Percentiles rank a stretch among this genome's conserved stretches.
Conservation (phyloP, 2,888 invertebrate species). For the Bhutanitis thaidina region DNA sequence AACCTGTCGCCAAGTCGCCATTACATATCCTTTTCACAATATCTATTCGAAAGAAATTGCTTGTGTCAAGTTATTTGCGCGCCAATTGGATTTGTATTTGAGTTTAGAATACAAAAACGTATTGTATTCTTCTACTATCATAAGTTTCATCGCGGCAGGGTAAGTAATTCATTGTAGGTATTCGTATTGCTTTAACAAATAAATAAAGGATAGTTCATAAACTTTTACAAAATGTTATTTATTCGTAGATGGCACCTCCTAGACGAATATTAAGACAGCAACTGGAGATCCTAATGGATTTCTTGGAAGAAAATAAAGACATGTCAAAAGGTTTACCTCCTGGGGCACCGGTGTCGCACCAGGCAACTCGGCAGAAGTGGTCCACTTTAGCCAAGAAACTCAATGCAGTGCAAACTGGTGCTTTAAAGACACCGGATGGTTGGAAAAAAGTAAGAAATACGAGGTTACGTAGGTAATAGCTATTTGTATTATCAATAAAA, state of each 20-base stretch:
- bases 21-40: constrained; percentile 47
- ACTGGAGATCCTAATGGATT: constrained; percentile 58
- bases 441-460: constrained; percentile 59
- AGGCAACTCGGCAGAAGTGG: constrained; percentile 58
- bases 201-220: background rate
- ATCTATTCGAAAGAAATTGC: constrained; percentile 50
- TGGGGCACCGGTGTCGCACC: constrained; percentile 47
- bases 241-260: constrained; percentile 62
- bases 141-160: background rate
- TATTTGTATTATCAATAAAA: too few species aligned
- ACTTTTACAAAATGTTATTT: background rate
- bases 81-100: constrained; percentile 32
- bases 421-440: constrained; percentile 55
- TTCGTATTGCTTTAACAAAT: background rate
- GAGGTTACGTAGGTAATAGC: too few species aligned
- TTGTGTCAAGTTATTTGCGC: constrained; percentile 54
- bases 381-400: constrained; percentile 53
- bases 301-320: constrained; percentile 56
- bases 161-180: constrained; percentile 3
- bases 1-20: constrained; percentile 38
- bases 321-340: constrained; percentile 52
- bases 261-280: constrained; percentile 56
- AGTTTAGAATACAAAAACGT: background rate
- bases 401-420: constrained; percentile 54
- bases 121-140: too few species aligned